Evolutionary conservation across 2,888 invertebrate genomes (phyloP).

Genomic region (Germaria angustata): DNA sequence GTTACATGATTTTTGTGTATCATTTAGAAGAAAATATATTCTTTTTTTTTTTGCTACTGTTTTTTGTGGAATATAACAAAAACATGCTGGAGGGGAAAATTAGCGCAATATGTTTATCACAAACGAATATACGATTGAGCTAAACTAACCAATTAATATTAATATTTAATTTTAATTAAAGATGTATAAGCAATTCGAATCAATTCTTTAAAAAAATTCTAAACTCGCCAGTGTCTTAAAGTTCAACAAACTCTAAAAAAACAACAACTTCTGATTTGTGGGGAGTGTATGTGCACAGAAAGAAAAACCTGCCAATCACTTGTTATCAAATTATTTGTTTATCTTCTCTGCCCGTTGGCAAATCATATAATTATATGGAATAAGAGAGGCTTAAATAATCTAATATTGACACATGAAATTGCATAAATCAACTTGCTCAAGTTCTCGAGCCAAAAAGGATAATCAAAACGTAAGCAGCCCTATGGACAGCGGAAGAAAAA

Average conservation of each 20-base stretch:
- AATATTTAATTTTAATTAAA: no score
- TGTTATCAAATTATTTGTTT: neutral
- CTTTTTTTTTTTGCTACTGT: no score
- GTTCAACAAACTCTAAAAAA: neutral
- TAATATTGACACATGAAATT: conserved; percentile 62
- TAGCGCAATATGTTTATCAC: no score
- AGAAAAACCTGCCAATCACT: neutral
- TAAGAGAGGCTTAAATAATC: conserved; percentile 52
- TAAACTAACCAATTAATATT: no score
- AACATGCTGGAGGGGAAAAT: no score
- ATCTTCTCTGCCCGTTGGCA: neutral
- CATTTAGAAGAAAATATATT: no score
- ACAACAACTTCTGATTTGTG: neutral
- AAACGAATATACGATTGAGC: no score
- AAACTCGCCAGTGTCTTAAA: no score
- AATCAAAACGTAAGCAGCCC: conserved; percentile 30
- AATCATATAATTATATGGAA: conserved; percentile 33
- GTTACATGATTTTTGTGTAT: no score
- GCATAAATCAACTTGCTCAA: conserved; percentile 38
- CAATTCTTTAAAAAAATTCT: no score
- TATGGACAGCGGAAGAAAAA: neutral
- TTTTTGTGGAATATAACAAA: no score
- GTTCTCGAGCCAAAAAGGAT: conserved; percentile 41
- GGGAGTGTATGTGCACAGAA: neutral
- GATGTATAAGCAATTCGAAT: no score